Evolutionary conservation across 2,888 invertebrate species (phyloP).

Genomic region (Carterocephalus palaemon): DNA sequence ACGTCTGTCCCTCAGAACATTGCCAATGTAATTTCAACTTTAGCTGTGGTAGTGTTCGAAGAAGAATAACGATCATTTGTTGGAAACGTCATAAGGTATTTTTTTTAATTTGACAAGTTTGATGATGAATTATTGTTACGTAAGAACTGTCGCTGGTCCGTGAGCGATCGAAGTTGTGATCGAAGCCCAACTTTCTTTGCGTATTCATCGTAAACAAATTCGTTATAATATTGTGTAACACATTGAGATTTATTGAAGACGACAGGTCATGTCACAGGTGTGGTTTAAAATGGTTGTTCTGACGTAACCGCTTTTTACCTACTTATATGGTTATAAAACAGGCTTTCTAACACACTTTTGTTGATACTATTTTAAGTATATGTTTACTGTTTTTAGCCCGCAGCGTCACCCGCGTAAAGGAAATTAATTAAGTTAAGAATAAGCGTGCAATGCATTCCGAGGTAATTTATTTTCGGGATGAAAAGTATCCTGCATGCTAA

Average conservation of each 20-base stretch:
- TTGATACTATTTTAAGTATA: no score
- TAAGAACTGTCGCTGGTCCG: slow-evolving; percentile 4
- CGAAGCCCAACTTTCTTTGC: slow-evolving; percentile 7
- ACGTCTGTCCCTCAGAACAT: background rate
- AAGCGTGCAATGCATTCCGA: no score
- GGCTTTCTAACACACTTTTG: no score
- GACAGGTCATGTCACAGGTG: slow-evolving; percentile 5
- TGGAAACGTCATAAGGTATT: background rate
- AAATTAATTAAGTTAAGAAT: no score
- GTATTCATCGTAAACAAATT: slow-evolving; percentile 11
- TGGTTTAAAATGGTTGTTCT: background rate
- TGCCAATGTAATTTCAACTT: background rate
- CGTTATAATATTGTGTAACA: slow-evolving; percentile 7
- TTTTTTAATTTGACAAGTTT: background rate
- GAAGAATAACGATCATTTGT: background rate
- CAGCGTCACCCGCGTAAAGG: no score
- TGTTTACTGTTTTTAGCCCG: no score
- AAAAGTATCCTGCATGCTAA: no score
- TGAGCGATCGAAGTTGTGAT: slow-evolving; percentile 6
- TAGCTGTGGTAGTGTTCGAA: background rate
- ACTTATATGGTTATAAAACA: no score
- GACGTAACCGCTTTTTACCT: slow-evolving; percentile 4
- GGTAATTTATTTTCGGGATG: no score
- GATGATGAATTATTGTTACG: background rate
- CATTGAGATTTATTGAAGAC: background rate